These are phyloP conservation scores for Kuschelorhynchus macadamiae DNA, from an alignment of 2,888 invertebrate genomes.

Conservation along the genomic window DNA sequence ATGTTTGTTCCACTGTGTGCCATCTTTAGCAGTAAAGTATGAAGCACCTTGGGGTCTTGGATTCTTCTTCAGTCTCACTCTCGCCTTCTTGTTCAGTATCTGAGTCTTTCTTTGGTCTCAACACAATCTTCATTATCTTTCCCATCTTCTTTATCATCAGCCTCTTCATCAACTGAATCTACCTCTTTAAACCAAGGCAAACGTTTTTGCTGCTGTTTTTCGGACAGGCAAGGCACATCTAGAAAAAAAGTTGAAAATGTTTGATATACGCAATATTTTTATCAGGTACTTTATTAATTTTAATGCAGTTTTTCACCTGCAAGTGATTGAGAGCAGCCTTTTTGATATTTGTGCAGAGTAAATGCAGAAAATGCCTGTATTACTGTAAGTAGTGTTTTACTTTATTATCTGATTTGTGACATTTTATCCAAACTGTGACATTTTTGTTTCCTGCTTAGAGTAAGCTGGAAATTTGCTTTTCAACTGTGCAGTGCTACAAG, in stretches of 20 bases:
- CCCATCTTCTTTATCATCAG: slow-evolving; percentile 2
- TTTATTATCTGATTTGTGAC: no score
- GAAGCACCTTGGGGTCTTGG: background rate
- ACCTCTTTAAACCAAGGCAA: background rate
- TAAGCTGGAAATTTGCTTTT: no score
- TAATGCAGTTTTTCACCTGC: no score
- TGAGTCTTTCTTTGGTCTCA: slow-evolving; percentile 7
- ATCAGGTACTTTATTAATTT: no score
- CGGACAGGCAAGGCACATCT: background rate
- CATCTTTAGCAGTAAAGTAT: slow-evolving; percentile 13
- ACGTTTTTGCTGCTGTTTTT: background rate
- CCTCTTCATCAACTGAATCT: background rate
- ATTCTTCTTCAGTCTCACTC: slow-evolving; percentile 18
- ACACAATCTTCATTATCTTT: background rate
- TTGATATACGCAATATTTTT: no score
- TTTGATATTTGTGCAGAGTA: no score
- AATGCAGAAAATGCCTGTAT: no score
- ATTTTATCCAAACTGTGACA: no score
- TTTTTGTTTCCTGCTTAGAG: no score
- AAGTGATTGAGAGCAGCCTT: no score
- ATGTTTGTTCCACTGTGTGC: slow-evolving; percentile 24
- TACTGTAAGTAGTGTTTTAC: no score
- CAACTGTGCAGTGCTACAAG: no score
- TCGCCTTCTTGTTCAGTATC: slow-evolving; percentile 17
- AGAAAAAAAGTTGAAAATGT: background rate